Base-by-base conservation (phyloP, 2,113 vertebrate genomes). In the Melanerpes formicivorus region DNA sequence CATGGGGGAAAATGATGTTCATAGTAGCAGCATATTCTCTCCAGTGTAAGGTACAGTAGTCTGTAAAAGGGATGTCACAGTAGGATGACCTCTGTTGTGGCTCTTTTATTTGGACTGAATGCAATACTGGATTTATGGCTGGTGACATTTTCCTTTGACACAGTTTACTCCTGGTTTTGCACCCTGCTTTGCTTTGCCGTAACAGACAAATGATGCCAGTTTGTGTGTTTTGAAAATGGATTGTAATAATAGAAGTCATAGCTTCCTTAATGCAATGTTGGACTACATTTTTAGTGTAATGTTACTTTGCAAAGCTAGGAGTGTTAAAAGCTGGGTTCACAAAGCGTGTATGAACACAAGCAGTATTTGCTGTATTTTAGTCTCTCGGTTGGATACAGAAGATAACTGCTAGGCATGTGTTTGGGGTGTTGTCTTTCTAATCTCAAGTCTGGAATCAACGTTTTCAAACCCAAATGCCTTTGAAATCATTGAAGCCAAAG, bases 401-500 rank as follows among this genome's bases (percentile, higher is more conserved):
- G 32, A 42, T 90, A 71, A 84, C 56, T 80, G 63, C n/a, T 71
- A 88, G 58, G 17, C 42, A 29, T 55, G 30, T 37, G 27, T 81
- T 93, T 3, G 2, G n/a, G n/a, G 86, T 80, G 25, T 26, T 88
- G 37, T 37, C 62, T 76, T 89, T 71, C 59, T 64, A 58, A 84
- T 78, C 17, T 52, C 23, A 40, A 48, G 5, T 72, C 72, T 75
- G 72, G 90, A 93, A 78, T 84, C 26, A 55, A 65, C 70, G 22
- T 55, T 88, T 80, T 88, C 34, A 73, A 63, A 67, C 8, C 13
- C 10, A 55, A 62, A 59, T 77, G 46, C 17, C 22, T 84, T 84
- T 92, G 89, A 77, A 96, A 92, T 86, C n/a, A 29, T 34, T 63
- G 62, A 58, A 84, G 58, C 16, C 76, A 92, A 66, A 60, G 37